phyloP scores from a whole-genome alignment of 92 coral and sea anemone species.

The Actinernus sp. region DNA sequence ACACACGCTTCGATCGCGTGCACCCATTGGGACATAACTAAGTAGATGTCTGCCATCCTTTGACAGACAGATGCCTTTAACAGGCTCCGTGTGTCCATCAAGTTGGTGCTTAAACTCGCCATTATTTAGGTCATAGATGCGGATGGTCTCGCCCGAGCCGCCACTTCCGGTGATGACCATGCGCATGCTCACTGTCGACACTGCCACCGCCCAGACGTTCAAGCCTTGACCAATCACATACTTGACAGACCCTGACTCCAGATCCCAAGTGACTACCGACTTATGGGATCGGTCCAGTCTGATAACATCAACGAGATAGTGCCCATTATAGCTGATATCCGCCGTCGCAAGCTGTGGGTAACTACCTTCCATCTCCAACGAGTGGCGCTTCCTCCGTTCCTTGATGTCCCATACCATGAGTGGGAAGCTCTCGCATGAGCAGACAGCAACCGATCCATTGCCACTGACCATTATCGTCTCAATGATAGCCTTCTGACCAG shows the following conservation, averaged over 20 bases:
- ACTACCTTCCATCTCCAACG: constrained; percentile 80
- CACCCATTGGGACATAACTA: constrained; percentile 79
- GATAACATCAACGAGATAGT: constrained; percentile 87
- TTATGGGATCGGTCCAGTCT: constrained; percentile 88
- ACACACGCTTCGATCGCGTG: constrained; percentile 87
- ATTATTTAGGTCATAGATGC: constrained; percentile 83
- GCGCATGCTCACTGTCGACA: constrained; percentile 89
- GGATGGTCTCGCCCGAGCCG: constrained; percentile 80
- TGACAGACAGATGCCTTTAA: constrained; percentile 84
- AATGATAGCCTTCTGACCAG: constrained; percentile 86
- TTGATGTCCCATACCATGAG: constrained; percentile 92
- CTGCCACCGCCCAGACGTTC: constrained; percentile 89
- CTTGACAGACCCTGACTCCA: constrained; percentile 89
- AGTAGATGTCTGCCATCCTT: constrained; percentile 88
- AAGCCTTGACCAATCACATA: constrained; percentile 90
- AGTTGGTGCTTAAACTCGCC: constrained; percentile 79
- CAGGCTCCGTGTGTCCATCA: constrained; percentile 90
- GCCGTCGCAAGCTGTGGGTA: constrained; percentile 93
- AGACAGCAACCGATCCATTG: constrained; percentile 85
- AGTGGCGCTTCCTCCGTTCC: constrained; percentile 62
- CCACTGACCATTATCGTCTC: constrained; percentile 97
- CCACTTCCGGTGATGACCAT: constrained; percentile 85
- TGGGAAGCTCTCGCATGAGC: constrained; percentile 91
- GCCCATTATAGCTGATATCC: constrained; percentile 90
- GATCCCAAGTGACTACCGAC: constrained; percentile 96